phyloP scores from a whole-genome alignment of 2,113 vertebrate genomes.

The Butastur rufipennis region DNA sequence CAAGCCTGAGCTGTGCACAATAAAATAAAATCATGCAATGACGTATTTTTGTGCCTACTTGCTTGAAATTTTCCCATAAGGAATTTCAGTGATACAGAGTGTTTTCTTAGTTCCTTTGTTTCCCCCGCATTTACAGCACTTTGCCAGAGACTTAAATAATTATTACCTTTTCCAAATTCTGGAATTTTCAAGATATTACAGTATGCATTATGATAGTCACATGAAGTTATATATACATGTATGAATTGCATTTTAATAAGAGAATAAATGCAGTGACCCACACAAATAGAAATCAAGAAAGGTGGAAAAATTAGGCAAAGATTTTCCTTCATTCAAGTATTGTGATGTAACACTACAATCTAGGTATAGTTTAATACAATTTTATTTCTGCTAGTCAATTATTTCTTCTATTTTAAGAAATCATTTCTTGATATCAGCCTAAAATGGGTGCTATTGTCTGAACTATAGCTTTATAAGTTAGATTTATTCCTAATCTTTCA shows the following conservation, averaged over 20 bases:
- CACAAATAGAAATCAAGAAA: neutral
- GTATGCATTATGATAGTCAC: neutral
- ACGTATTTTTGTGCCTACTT: neutral
- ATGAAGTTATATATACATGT: neutral
- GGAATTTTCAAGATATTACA: neutral
- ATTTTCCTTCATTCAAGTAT: neutral
- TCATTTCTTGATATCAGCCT: neutral
- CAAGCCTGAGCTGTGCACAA: neutral
- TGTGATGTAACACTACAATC: neutral
- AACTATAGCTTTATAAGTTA: neutral
- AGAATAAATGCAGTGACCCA: neutral
- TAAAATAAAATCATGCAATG: neutral
- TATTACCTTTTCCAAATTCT: neutral
- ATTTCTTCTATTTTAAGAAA: neutral
- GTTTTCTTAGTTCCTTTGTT: neutral
- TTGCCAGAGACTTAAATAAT: neutral
- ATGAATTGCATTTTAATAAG: neutral
- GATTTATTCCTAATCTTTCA: neutral
- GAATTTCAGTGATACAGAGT: neutral
- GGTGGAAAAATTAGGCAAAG: neutral
- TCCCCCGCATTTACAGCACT: neutral
- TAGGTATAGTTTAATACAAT: neutral
- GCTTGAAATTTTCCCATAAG: neutral
- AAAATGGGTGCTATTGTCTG: neutral
- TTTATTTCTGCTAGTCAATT: neutral